phyloP scores from a whole-genome alignment of 2,888 invertebrate genomes.

The Beris morrisii region DNA sequence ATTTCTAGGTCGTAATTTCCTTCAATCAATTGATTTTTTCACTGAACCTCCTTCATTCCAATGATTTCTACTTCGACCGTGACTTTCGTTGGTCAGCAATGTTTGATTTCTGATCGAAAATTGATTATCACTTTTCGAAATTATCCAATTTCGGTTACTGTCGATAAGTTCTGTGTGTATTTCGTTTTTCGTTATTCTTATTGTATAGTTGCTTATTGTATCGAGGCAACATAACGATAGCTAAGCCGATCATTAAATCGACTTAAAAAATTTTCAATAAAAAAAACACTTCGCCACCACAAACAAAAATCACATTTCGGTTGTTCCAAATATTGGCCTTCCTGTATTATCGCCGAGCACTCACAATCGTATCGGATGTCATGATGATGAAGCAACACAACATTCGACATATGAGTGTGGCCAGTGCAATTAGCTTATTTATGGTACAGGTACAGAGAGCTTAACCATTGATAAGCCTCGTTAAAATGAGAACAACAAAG shows the following conservation, averaged over 20 bases:
- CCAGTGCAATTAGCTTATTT: too few species aligned
- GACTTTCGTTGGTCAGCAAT: not conserved
- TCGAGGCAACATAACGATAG: not conserved
- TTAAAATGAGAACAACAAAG: too few species aligned
- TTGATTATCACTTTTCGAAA: conserved; percentile 15
- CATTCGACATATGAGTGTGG: too few species aligned
- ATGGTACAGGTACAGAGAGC: too few species aligned
- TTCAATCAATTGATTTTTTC: not conserved
- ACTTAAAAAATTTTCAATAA: not conserved
- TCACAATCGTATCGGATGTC: too few species aligned
- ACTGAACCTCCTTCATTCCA: too few species aligned
- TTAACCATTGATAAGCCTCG: too few species aligned
- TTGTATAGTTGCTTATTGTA: not conserved
- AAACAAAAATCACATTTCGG: too few species aligned
- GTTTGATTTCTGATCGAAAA: conserved; percentile 1
- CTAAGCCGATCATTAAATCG: not conserved
- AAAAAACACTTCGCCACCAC: not conserved
- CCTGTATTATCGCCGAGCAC: too few species aligned
- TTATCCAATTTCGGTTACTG: not conserved
- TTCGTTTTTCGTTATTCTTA: not conserved
- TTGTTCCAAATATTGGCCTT: too few species aligned
- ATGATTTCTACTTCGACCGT: not conserved
- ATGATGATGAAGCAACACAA: too few species aligned
- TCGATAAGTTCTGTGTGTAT: not conserved
- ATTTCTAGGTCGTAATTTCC: not conserved